Percentiles rank a stretch among this genome's conserved stretches.
These are phyloP conservation scores for Phalacrocorax aristotelis DNA, from an alignment of 2,113 vertebrate species.

Conservation along the genomic window DNA sequence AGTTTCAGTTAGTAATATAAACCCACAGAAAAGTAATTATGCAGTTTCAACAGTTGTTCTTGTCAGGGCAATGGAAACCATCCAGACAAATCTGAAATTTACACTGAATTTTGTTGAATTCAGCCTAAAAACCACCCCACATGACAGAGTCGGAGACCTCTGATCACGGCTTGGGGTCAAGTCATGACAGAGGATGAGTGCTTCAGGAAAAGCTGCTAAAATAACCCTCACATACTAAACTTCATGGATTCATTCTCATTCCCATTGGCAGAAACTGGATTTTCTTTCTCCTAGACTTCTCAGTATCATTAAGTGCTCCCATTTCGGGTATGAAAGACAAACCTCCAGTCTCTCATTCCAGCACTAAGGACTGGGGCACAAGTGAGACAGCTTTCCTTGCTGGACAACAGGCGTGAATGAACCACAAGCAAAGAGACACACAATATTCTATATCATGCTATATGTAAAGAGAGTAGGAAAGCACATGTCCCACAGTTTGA, in stretches of 20 bases:
- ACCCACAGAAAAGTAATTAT: neutral
- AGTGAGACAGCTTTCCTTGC: neutral
- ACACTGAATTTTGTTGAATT: neutral
- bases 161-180: neutral
- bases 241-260: neutral
- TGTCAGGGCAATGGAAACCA: neutral
- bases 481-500: neutral
- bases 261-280: neutral
- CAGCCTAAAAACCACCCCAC: neutral
- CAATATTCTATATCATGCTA: no score
- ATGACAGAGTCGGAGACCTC: neutral
- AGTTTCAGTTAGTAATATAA: neutral
- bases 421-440: neutral
- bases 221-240: neutral
- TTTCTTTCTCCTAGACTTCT: neutral
- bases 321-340: neutral
- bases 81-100: neutral
- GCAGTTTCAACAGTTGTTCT: neutral
- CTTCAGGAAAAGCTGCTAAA: neutral
- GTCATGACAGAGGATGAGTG: neutral
- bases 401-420: neutral
- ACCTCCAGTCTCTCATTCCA: neutral
- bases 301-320: neutral
- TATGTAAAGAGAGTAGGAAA: fast-evolving
- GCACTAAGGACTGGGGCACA: neutral